Base-by-base conservation (phyloP, 1,140 invertebrate genomes). In the Sitodiplosis mosellana region DNA sequence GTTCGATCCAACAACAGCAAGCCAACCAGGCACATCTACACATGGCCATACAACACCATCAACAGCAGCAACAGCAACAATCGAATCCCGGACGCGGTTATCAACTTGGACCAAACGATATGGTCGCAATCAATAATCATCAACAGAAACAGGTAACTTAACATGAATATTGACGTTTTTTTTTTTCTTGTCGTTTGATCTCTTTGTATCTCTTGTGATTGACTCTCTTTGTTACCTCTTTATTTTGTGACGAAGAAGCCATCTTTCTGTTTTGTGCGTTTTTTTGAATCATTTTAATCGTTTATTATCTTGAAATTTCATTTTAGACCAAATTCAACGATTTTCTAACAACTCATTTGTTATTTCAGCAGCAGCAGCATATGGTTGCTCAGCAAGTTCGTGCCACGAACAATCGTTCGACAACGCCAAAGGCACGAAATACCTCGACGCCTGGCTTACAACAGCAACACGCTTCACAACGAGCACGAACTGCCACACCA, bases 1-100 rank as follows among this genome's bases (percentile, higher is more conserved):
- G 75, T 48, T 71, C 75, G 4, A 72, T 78, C 58, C 72, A 75
- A 17, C 66, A 69, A 64, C 57, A 75, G 65, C 57, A 76, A 61
- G 64, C 53, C 50, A 74, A 62, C 59, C 69, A 64, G 73, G 33
- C 73, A 64, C 60, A 71, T 61, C 57, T 67, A 70, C 57, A 72
- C 67, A 62, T 69, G 70, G 68, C 70, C 47, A 69, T 62, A 52
- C 56, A 57, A 52, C 56, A 55, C 20, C 64, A 58, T 51, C 59
- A 53, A 33, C 52, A 53, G 33, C 52, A 60, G 27, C 59, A 58
- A 51, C 21, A 40, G 33, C 40, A 57, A 58, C 20, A 34, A 18
- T 33, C 22, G 7, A 45, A 21, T 22, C 10, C 19, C 1, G 11
- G 19, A 1, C 22, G 43, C 19, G 22, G 43, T 21, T n/a, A 14